Evolutionary conservation across 1,140 invertebrate genomes (phyloP).

Genomic region (Trachymyrmex septentrionalis): DNA sequence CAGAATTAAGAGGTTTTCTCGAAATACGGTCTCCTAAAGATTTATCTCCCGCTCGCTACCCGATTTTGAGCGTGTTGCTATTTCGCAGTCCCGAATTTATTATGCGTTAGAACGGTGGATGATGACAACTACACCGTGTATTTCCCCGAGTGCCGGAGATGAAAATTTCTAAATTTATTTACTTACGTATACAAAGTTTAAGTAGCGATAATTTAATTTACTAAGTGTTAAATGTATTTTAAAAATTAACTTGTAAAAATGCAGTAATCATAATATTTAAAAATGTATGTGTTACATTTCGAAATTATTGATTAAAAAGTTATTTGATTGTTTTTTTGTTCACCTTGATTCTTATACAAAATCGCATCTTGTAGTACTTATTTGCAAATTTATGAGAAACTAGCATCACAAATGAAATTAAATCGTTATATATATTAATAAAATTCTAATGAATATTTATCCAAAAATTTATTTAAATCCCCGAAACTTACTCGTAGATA

Average conservation of each 20-base stretch:
- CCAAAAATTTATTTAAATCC: no score
- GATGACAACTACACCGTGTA: slow-evolving; percentile 17
- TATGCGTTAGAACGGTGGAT: slow-evolving; percentile 7
- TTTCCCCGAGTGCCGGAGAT: not conserved
- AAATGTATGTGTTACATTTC: no score
- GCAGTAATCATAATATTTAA: no score
- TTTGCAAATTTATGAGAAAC: no score
- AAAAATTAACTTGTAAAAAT: not conserved
- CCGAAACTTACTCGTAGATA: no score
- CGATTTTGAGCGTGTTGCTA: slow-evolving; percentile 1
- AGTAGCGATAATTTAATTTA: not conserved
- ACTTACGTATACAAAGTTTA: not conserved
- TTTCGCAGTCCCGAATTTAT: slow-evolving; percentile 39
- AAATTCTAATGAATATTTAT: no score
- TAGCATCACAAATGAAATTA: no score
- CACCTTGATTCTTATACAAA: no score
- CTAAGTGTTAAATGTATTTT: not conserved
- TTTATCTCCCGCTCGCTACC: slow-evolving; percentile 40
- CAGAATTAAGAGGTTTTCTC: slow-evolving; percentile 48
- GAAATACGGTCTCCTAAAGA: slow-evolving; percentile 50
- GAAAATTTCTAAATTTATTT: slow-evolving; percentile 9
- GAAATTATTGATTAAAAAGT: no score
- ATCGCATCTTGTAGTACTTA: no score
- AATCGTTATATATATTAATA: no score
- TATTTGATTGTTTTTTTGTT: no score